phyloP scores from a whole-genome alignment of 2,113 vertebrate species.

The Thalassarche chlororhynchos region DNA sequence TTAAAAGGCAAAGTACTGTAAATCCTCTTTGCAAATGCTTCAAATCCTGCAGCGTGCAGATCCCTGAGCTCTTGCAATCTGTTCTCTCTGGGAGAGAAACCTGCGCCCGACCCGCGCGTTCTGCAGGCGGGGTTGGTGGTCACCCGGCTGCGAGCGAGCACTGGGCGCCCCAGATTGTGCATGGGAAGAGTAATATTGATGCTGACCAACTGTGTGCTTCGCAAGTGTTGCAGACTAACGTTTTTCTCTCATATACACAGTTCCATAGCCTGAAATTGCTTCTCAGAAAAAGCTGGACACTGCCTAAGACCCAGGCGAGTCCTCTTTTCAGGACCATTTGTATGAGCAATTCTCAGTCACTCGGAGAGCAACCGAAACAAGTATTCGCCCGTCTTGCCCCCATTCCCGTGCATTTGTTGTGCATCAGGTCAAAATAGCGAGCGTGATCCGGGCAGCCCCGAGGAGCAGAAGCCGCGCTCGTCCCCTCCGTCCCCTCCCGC shows the following conservation, averaged over 20 bases:
- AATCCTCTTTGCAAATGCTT: background rate
- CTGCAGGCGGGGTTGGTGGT: accelerated
- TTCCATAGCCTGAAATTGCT: background rate
- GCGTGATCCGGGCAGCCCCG: accelerated
- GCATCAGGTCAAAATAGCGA: too few relatives aligned
- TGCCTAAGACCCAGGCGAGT: too few relatives aligned
- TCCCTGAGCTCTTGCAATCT: background rate
- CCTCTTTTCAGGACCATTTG: background rate
- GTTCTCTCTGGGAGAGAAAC: accelerated
- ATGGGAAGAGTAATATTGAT: accelerated
- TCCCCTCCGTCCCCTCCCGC: background rate
- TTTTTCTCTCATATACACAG: too few relatives aligned
- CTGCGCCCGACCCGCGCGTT: accelerated
- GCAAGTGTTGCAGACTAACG: accelerated
- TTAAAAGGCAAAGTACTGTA: background rate
- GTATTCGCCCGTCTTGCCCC: accelerated
- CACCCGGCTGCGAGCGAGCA: accelerated
- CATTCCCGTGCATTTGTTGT: accelerated
- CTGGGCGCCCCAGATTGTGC: accelerated
- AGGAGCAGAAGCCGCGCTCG: background rate
- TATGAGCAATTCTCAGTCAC: background rate
- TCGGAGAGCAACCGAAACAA: accelerated
- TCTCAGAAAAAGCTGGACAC: background rate
- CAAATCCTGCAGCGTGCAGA: background rate
- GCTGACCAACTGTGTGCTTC: accelerated